Evolutionary conservation across 2,797 vertebrate species (phyloP).

Genomic region (Phyllotis vaccarum): DNA sequence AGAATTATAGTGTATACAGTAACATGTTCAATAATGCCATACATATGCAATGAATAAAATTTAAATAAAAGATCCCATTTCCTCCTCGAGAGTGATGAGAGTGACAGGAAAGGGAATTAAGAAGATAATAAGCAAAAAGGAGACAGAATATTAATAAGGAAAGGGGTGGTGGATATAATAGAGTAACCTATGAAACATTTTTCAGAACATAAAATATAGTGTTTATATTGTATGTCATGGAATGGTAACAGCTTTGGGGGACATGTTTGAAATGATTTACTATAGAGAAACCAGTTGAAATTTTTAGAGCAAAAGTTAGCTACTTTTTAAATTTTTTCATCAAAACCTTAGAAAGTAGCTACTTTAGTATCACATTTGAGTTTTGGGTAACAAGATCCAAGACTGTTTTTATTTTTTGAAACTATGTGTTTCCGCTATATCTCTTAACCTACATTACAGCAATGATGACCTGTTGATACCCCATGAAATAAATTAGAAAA

Average conservation of each 20-base stretch:
- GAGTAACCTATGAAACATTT: too few relatives aligned
- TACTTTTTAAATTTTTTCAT: too few relatives aligned
- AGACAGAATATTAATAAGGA: background rate
- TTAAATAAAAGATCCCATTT: background rate
- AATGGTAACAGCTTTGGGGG: too few relatives aligned
- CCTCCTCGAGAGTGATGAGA: background rate
- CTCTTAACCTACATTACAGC: background rate
- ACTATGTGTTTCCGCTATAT: background rate
- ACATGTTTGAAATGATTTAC: too few relatives aligned
- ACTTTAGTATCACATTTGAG: background rate
- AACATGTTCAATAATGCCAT: background rate
- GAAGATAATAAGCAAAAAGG: background rate
- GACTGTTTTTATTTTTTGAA: background rate
- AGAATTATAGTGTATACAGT: background rate
- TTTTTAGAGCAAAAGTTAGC: constrained; percentile 5
- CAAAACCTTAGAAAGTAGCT: background rate
- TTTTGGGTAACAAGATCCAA: background rate
- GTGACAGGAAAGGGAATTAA: background rate
- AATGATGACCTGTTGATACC: background rate
- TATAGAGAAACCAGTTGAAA: too few relatives aligned
- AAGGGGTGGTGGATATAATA: too few relatives aligned
- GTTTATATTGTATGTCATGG: too few relatives aligned
- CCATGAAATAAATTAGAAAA: background rate
- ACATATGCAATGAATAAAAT: background rate
- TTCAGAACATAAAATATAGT: too few relatives aligned